A percentile compares a stretch with the other conserved stretches of the same genome.
These are phyloP conservation scores for Lithophane semibrunnea DNA, from an alignment of 2,888 invertebrate genomes.

Conservation along the genomic window DNA sequence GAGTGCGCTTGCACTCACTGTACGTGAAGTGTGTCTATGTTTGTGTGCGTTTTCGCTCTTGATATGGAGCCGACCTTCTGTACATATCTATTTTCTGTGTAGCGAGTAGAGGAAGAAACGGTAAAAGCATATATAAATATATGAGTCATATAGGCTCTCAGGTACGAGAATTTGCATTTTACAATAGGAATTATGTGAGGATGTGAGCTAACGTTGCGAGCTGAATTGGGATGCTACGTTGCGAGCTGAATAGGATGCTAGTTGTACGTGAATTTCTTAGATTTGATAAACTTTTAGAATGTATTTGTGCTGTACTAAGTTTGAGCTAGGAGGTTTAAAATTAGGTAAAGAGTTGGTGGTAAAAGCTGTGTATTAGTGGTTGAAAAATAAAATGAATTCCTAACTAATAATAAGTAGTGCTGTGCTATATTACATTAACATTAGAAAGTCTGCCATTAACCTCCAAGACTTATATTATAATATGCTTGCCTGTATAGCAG, in stretches of 20 bases:
- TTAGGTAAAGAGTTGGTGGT: background rate
- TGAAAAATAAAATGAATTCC: background rate
- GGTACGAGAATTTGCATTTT: conserved; percentile 44
- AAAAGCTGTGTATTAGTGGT: background rate
- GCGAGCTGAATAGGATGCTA: too few species aligned
- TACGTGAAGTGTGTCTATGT: background rate
- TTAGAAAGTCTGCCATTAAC: background rate
- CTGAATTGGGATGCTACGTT: background rate
- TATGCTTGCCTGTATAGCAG: too few species aligned
- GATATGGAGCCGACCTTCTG: background rate
- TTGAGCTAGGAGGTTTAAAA: background rate
- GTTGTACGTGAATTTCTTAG: background rate
- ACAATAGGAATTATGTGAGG: conserved; percentile 14
- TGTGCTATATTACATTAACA: background rate
- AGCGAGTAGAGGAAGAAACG: conserved; percentile 6
- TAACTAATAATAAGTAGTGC: background rate
- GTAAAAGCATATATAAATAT: conserved; percentile 47
- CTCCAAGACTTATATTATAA: too few species aligned
- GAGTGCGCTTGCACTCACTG: background rate
- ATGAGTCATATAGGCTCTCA: conserved; percentile 15
- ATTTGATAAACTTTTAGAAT: background rate
- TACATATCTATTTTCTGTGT: background rate
- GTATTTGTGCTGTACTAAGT: background rate
- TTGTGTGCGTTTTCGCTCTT: background rate
- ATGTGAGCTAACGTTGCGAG: background rate